These are phyloP conservation scores for Tetragonula carbonaria DNA, from an alignment of 2,888 invertebrate genomes.

Conservation along the genomic window DNA sequence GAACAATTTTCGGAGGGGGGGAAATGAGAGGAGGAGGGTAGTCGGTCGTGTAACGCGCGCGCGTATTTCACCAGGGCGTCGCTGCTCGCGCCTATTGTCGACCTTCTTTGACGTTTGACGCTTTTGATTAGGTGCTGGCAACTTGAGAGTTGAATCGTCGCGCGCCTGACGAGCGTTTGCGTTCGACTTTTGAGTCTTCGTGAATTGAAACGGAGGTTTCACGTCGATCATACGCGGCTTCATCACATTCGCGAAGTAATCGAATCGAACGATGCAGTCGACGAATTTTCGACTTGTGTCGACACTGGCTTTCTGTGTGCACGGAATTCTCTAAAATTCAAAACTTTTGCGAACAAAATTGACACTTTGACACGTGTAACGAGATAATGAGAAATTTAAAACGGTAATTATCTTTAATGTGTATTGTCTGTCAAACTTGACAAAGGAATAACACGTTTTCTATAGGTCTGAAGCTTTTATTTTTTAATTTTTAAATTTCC, in stretches of 20 bases:
- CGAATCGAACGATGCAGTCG: not conserved
- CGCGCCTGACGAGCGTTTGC: not conserved
- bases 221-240: not conserved
- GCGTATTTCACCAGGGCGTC: not conserved
- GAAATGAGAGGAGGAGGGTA: too few relatives aligned
- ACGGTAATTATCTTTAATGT: too few relatives aligned
- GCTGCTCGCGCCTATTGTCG: slow-evolving; percentile 1
- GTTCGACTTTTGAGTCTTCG: not conserved
- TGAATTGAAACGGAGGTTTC: not conserved
- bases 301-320: not conserved
- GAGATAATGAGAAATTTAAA: too few relatives aligned
- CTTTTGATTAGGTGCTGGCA: not conserved
- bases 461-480: too few relatives aligned
- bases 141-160: not conserved
- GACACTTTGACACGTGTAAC: too few relatives aligned
- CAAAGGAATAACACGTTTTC: too few relatives aligned
- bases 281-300: not conserved
- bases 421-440: too few relatives aligned
- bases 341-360: too few relatives aligned
- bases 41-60: not conserved
- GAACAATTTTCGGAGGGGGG: not conserved
- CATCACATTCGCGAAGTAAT: not conserved
- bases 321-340: not conserved
- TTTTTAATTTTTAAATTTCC: not conserved
- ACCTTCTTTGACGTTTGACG: not conserved